phyloP scores from a whole-genome alignment of 1,140 invertebrate genomes.

The Aleiodes sp. region DNA sequence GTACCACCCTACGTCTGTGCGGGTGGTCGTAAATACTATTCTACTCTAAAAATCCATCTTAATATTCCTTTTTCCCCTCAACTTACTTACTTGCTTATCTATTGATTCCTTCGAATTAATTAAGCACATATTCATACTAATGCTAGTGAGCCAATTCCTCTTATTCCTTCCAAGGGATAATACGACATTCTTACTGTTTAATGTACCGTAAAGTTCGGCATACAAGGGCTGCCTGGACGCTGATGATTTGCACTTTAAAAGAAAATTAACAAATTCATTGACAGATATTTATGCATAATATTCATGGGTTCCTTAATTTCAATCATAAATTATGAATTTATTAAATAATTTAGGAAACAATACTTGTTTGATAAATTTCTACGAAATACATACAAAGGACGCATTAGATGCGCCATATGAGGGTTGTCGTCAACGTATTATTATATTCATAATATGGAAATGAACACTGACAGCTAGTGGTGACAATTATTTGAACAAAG shows the following conservation, averaged over 20 bases:
- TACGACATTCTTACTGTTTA: not conserved
- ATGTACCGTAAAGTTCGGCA: not conserved
- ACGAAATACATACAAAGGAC: no score
- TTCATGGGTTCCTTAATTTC: not conserved
- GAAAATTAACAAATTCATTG: not conserved
- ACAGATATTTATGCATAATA: not conserved
- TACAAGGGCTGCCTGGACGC: not conserved
- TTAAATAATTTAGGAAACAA: no score
- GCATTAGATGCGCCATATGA: no score
- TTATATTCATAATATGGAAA: slow-evolving; percentile 39
- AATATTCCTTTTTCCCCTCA: no score
- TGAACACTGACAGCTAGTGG: slow-evolving; percentile 44
- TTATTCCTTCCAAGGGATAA: not conserved
- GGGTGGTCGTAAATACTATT: no score
- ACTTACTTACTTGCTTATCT: no score
- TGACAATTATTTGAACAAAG: slow-evolving; percentile 49
- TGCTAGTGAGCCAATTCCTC: no score
- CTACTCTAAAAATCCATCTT: no score
- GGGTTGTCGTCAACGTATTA: slow-evolving; percentile 25
- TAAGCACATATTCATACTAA: no score
- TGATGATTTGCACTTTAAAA: not conserved
- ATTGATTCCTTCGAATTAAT: no score
- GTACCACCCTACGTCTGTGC: not conserved
- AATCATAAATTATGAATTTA: not conserved
- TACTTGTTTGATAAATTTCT: no score